phyloP scores from a whole-genome alignment of 1,140 invertebrate genomes.

The Panulirus ornatus region DNA sequence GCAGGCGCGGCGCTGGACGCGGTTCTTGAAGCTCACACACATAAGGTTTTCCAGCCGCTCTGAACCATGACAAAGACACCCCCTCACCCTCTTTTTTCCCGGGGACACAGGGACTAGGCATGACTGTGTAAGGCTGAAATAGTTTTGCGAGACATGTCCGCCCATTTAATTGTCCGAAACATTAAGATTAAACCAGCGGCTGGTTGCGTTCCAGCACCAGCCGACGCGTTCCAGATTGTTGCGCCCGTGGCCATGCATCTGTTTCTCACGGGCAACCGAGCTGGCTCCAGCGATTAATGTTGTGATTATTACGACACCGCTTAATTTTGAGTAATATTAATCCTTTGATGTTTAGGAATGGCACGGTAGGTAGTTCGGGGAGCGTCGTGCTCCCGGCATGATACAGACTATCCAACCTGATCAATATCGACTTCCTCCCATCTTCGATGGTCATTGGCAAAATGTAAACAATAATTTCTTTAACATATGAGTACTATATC shows the following conservation, averaged over 20 bases:
- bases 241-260: not conserved
- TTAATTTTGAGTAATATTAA: too few species aligned
- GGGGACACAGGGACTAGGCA: not conserved
- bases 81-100: not conserved
- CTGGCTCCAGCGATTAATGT: too few species aligned
- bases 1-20: not conserved
- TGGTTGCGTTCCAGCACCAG: not conserved
- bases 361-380: too few species aligned
- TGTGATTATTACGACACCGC: too few species aligned
- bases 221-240: not conserved
- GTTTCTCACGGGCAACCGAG: too few species aligned
- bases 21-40: too few species aligned
- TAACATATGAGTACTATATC: constrained; percentile 47
- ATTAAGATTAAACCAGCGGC: constrained; percentile 26
- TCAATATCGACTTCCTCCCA: not conserved
- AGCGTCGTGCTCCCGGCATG: too few species aligned
- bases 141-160: constrained; percentile 32
- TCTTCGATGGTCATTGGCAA: constrained; percentile 46
- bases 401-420: too few species aligned
- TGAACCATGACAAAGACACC: not conserved
- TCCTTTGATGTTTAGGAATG: too few species aligned
- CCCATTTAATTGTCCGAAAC: constrained; percentile 49
- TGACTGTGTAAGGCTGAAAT: not conserved
- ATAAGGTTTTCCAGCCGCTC: too few species aligned
- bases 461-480: constrained; percentile 60